Conservation (phyloP, 1,140 invertebrate species). For the Mylabris phalerata region DNA sequence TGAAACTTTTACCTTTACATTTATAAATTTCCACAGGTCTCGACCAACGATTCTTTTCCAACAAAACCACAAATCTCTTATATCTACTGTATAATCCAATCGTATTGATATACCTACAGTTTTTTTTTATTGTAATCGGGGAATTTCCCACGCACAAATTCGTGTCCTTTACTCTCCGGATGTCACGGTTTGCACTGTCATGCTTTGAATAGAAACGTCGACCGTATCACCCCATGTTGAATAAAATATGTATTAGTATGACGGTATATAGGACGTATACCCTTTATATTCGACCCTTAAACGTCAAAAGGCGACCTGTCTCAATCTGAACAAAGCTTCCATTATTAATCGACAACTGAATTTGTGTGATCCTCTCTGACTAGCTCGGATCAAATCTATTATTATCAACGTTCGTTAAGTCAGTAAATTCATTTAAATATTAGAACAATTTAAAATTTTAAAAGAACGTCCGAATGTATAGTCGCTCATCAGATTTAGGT, state of each 20-base stretch:
- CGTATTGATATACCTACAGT: no score
- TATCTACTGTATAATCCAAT: no score
- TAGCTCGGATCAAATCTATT: no score
- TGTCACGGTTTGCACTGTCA: constrained; percentile 10
- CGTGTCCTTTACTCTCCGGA: constrained; percentile 7
- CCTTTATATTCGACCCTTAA: constrained; percentile 10
- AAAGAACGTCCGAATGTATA: no score
- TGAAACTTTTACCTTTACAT: constrained; percentile 17
- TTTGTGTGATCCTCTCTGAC: not conserved
- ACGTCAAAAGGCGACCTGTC: constrained; percentile 21
- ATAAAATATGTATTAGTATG: constrained; percentile 20
- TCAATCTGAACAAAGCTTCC: constrained; percentile 14
- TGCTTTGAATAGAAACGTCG: constrained; percentile 13
- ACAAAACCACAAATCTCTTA: no score
- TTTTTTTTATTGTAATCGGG: no score
- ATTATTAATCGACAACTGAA: constrained; percentile 18
- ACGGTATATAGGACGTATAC: not conserved
- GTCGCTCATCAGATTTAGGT: no score
- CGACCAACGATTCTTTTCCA: no score
- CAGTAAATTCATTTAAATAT: no score
- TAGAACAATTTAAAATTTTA: no score
- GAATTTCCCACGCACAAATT: not conserved
- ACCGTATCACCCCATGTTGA: constrained; percentile 11
- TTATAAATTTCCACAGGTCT: constrained; percentile 1
- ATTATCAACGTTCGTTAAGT: no score